phyloP scores from a whole-genome alignment of 2,113 vertebrate species.

The Uropsilus gracilis region DNA sequence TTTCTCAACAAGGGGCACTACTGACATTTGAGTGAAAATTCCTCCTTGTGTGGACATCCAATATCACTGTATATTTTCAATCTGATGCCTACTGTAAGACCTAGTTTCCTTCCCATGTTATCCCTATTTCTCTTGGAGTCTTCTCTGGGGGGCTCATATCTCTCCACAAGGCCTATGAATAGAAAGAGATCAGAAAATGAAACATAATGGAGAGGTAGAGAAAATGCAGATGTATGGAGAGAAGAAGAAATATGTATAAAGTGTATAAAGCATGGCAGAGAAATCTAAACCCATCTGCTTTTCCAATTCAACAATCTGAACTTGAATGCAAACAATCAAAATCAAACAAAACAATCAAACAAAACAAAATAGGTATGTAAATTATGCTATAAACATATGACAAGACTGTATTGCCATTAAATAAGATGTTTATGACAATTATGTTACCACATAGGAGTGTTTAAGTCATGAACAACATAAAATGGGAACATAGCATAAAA shows the following conservation, averaged over 20 bases:
- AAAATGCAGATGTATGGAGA: neutral
- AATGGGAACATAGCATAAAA: neutral
- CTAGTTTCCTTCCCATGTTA: neutral
- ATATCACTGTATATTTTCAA: neutral
- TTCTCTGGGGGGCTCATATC: neutral
- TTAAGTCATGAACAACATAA: neutral
- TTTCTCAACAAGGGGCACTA: neutral
- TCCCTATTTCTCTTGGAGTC: neutral
- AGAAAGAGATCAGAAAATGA: neutral
- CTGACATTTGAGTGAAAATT: neutral
- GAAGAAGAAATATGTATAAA: neutral
- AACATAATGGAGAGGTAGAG: neutral
- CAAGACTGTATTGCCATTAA: neutral
- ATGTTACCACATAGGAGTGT: neutral
- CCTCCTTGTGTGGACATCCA: neutral
- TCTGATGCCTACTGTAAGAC: neutral
- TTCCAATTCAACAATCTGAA: neutral
- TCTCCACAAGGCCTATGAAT: neutral
- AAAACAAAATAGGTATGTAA: neutral
- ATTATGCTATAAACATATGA: neutral
- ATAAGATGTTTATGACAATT: neutral
- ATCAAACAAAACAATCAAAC: too few relatives aligned
- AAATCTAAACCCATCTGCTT: neutral
- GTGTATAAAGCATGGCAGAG: neutral
- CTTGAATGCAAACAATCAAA: neutral